Evolutionary conservation across 1,140 invertebrate species (phyloP), one percentile per base, ranked within the genome.

Genomic region (Harpegnathos saltator): DNA sequence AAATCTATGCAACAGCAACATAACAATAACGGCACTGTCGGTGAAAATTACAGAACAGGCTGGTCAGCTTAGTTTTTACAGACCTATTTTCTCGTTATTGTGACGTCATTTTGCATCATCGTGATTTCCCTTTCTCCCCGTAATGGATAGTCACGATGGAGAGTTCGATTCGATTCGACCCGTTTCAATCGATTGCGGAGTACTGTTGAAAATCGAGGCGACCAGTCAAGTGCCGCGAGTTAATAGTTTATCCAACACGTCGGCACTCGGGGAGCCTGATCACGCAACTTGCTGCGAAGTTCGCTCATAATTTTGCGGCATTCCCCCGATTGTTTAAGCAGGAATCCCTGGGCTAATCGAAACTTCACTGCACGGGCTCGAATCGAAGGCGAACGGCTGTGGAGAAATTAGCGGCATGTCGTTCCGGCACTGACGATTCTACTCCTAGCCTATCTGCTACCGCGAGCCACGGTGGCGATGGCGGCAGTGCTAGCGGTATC

Each of bases 401-500:
- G 22, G 71, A 65, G 38, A 19, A 61, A 83, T 69, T 52, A 66
- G 62, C 50, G 17, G 69, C 68, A 56, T 48, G 29, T 62, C 74
- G 73, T 56, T 59, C n/a, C 19, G 56, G 63, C 72, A 74, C 56
- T 62, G 61, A 58, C 56, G 33, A 66, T 68, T 17, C 78, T 19
- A 80, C 29, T 33, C 44, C 62, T 59, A 52, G 69, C 74, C 84
- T 89, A 89, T 89, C 84, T 78, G 58, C 48, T n/a, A 61, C n/a
- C n/a, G 29, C 29, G 29, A 5, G 5, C 29, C 29, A 5, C 29
- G 29, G n/a, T n/a, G n/a, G n/a, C n/a, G n/a, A n/a, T n/a, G n/a
- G n/a, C n/a, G n/a, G n/a, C n/a, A n/a, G n/a, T n/a, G 71, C 65
- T 77, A n/a, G 63, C 17, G 54, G 50, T 61, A 72, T 78, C 87